Conservation (phyloP, 2,113 vertebrate genomes). For the Cyprinodon brontotheroides region DNA sequence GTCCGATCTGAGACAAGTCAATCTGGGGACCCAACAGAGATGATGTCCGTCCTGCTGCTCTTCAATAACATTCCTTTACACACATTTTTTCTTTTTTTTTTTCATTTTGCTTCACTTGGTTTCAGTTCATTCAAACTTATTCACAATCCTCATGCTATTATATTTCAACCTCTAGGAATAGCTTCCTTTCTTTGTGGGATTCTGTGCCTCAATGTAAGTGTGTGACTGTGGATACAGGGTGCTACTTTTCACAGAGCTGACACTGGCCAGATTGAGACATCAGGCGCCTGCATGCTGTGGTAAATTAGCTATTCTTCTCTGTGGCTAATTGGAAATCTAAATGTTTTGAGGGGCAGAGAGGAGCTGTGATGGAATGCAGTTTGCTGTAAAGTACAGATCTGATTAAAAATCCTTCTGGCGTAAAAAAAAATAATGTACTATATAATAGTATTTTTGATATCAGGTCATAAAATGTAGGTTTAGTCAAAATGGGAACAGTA, state of each 20-base stretch:
- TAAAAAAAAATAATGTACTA: not conserved
- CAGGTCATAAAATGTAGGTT: conserved; percentile 11
- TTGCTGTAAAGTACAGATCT: conserved; percentile 54
- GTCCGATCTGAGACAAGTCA: conserved; percentile 86
- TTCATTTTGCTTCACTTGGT: not conserved
- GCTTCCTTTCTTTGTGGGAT: conserved; percentile 16
- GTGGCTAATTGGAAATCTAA: conserved; percentile 95
- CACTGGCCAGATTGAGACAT: conserved; percentile 97
- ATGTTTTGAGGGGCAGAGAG: conserved; percentile 85
- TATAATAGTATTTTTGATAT: conserved; percentile 19
- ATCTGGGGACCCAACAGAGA: conserved; percentile 86
- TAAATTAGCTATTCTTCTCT: conserved; percentile 93
- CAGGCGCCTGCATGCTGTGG: conserved; percentile 85
- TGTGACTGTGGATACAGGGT: conserved; percentile 69
- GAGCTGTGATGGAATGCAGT: conserved; percentile 77
- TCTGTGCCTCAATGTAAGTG: conserved; percentile 24
- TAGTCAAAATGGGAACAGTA: conserved; percentile 6
- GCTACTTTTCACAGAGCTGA: conserved; percentile 89
- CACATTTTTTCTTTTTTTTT: conserved; percentile 19
- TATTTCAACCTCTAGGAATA: conserved; percentile 26
- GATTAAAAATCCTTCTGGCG: conserved; percentile 29
- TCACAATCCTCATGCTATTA: conserved; percentile 13
- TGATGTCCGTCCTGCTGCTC: conserved; percentile 65
- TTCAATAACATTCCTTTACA: conserved; percentile 60
- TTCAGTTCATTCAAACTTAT: conserved; percentile 11